These are phyloP conservation scores for Labeo catla DNA, from an alignment of 2,113 vertebrate species.

Conservation along the genomic window DNA sequence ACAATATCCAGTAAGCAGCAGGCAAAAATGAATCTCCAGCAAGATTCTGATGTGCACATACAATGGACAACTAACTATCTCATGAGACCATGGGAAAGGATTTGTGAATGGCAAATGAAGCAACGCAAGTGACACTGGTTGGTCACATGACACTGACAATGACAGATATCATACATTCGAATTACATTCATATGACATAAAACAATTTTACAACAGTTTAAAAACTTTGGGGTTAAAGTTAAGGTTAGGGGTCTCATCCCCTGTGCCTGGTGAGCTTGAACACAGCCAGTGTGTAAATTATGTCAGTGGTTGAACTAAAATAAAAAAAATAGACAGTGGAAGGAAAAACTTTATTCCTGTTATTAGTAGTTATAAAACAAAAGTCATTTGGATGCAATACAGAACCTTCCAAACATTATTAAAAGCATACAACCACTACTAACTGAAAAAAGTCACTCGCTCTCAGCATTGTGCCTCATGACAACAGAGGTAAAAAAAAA, in stretches of 20 bases:
- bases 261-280: too few relatives aligned
- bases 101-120: too few relatives aligned
- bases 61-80: too few relatives aligned
- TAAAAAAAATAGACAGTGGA: not conserved
- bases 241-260: too few relatives aligned
- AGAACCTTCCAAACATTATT: constrained; percentile 5
- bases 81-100: too few relatives aligned
- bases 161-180: too few relatives aligned
- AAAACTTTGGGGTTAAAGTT: too few relatives aligned
- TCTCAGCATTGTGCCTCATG: not conserved
- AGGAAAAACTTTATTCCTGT: not conserved
- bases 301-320: not conserved
- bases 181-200: too few relatives aligned
- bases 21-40: not conserved
- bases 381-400: not conserved
- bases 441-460: not conserved
- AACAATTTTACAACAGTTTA: too few relatives aligned
- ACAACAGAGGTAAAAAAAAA: not conserved
- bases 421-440: not conserved
- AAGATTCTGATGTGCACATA: too few relatives aligned
- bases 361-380: not conserved
- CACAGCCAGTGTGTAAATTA: too few relatives aligned
- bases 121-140: not conserved
- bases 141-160: not conserved
- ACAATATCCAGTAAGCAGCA: not conserved